Percentiles rank a stretch among this genome's conserved stretches.
phyloP scores from a whole-genome alignment of 30 jellyfish, hydroid and myxozoan species.

The Sanderia malayensis region DNA sequence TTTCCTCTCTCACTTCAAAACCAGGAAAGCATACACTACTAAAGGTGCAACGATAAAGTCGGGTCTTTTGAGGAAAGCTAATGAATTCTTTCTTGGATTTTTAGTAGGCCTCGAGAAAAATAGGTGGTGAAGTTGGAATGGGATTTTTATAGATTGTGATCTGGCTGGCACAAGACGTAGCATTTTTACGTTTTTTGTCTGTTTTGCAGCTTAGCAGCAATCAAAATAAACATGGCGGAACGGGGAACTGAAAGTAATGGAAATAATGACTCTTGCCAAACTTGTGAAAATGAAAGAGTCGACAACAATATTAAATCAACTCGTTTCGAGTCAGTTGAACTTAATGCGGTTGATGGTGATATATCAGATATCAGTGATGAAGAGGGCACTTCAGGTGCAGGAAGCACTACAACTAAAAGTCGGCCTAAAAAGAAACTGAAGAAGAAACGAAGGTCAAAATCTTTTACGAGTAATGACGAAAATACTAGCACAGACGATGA shows the following conservation, averaged over 20 bases:
- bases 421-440: slow-evolving; percentile 68
- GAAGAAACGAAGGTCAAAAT: slow-evolving; percentile 58
- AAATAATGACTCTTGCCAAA: neutral
- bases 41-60: no score
- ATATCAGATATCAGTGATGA: slow-evolving; percentile 64
- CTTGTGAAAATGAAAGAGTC: slow-evolving; percentile 7
- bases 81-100: no score
- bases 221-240: slow-evolving; percentile 58
- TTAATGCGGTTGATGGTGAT: slow-evolving; percentile 62
- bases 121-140: no score
- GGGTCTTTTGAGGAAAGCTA: no score
- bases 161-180: no score
- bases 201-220: no score
- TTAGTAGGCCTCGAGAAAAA: no score
- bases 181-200: no score
- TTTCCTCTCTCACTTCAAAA: no score
- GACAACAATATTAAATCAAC: neutral
- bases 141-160: no score
- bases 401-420: slow-evolving; percentile 11
- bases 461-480: slow-evolving; percentile 53
- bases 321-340: slow-evolving; percentile 13
- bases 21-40: no score
- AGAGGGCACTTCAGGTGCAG: slow-evolving; percentile 38
- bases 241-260: slow-evolving; percentile 19
- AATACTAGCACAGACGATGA: slow-evolving; percentile 54